Conservation (phyloP, 2,797 vertebrate genomes). For the Lindbergichthys nudifrons region DNA sequence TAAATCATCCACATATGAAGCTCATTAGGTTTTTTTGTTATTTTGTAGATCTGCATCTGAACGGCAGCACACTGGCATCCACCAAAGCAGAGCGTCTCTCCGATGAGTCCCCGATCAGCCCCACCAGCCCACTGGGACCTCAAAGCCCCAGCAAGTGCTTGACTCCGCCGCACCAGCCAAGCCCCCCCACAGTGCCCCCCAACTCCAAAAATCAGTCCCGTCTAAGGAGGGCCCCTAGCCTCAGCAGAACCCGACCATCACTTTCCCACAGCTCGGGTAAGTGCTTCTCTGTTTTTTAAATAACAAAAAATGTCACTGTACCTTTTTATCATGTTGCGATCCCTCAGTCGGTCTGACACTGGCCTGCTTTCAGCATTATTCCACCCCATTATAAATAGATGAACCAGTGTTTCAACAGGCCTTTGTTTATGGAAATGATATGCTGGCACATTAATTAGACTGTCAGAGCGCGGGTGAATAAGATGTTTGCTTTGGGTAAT, state of each 20-base stretch:
- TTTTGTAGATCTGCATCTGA: slow-evolving; percentile 78
- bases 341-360: slow-evolving; percentile 6
- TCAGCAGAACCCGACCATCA: slow-evolving; percentile 81
- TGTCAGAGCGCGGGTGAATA: slow-evolving; percentile 41
- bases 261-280: slow-evolving; percentile 86
- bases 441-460: slow-evolving; percentile 54
- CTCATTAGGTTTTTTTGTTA: slow-evolving; percentile 6
- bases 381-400: slow-evolving; percentile 44
- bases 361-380: slow-evolving; percentile 9
- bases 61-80: slow-evolving; percentile 69
- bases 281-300: slow-evolving; percentile 31
- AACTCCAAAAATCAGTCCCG: slow-evolving; percentile 73
- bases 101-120: slow-evolving; percentile 74
- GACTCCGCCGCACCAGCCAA: slow-evolving; percentile 81
- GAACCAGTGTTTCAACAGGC: slow-evolving; percentile 26
- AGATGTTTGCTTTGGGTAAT: slow-evolving; percentile 57
- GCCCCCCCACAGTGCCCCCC: slow-evolving; percentile 79
- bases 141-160: slow-evolving; percentile 74
- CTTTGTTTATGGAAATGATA: slow-evolving; percentile 47
- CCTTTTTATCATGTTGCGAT: slow-evolving; percentile 1
- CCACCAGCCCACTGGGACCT: slow-evolving; percentile 64
- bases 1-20: not conserved
- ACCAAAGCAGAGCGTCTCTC: slow-evolving; percentile 63
- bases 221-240: slow-evolving; percentile 82
- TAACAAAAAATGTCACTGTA: not conserved